These are phyloP conservation scores for Thera britannica DNA, from an alignment of 2,888 invertebrate genomes.

Conservation along the genomic window DNA sequence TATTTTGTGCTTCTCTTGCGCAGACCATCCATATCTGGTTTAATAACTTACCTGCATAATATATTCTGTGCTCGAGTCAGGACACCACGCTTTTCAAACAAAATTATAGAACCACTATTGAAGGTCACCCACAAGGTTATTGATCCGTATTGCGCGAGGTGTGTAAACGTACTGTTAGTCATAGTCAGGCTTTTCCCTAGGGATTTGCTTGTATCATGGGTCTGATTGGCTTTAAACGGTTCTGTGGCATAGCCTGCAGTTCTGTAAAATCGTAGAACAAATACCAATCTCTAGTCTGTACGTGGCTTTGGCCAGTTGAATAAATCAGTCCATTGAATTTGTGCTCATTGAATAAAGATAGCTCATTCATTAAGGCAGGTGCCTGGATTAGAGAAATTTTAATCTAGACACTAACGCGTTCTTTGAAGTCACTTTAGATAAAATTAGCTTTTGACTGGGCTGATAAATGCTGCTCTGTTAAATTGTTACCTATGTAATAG, in stretches of 20 bases:
- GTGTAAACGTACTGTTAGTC: neutral
- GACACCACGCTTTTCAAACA: no score
- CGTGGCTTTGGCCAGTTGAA: conserved; percentile 14
- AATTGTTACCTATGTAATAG: neutral
- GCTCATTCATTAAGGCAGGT: conserved; percentile 20
- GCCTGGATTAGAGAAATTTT: conserved; percentile 12
- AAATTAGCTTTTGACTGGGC: no score
- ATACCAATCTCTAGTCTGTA: conserved; percentile 4
- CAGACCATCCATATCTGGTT: no score
- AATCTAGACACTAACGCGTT: neutral
- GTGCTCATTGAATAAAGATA: conserved; percentile 29
- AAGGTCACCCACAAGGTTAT: no score
- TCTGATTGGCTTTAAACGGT: neutral
- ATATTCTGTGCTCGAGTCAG: no score
- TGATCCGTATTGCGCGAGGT: neutral
- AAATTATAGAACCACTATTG: no score
- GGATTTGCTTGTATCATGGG: neutral
- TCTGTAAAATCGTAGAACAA: neutral
- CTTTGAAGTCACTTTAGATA: no score
- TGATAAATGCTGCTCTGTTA: neutral
- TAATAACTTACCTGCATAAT: no score
- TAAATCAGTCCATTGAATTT: conserved; percentile 28
- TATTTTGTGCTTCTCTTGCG: no score
- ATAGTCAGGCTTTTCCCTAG: neutral
- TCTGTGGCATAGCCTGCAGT: neutral